Percentiles rank a stretch among this genome's conserved stretches.
These are phyloP conservation scores for Bombylius discolor DNA, from an alignment of 2,888 invertebrate genomes.

Conservation along the genomic window DNA sequence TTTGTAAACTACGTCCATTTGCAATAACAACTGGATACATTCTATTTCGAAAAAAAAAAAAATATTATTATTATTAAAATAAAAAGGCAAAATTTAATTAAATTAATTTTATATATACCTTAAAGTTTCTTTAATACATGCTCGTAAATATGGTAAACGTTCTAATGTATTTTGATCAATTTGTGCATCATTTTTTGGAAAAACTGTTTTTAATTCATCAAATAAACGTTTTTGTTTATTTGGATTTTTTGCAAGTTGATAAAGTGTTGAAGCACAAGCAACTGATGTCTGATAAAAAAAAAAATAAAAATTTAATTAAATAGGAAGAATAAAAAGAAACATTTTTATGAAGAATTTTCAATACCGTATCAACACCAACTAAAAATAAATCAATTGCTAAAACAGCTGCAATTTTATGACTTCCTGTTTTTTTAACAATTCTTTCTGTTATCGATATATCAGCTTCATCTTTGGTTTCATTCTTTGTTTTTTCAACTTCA, in stretches of 20 bases:
- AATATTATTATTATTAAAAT: no score
- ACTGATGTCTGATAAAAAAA: conserved; percentile 47
- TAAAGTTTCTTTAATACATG: conserved; percentile 65
- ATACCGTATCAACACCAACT: conserved; percentile 67
- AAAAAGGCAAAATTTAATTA: no score
- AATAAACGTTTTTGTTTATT: conserved; percentile 52
- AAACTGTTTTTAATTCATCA: conserved; percentile 44
- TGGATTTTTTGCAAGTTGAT: conserved; percentile 57
- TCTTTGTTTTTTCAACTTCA: conserved; percentile 29
- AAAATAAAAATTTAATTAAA: not conserved
- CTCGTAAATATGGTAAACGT: conserved; percentile 54
- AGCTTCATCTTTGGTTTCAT: conserved; percentile 29
- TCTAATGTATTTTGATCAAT: conserved; percentile 49
- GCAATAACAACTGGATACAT: conserved; percentile 73
- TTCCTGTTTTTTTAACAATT: conserved; percentile 43
- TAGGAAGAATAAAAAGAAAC: no score
- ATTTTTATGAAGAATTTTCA: conserved; percentile 5
- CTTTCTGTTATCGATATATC: conserved; percentile 45
- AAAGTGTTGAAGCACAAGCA: conserved; percentile 59
- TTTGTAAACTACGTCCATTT: conserved; percentile 61
- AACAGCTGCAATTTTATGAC: conserved; percentile 51
- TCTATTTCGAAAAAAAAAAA: conserved; percentile 37
- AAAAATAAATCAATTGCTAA: conserved; percentile 62
- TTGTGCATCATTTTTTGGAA: conserved; percentile 42
- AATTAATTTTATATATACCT: conserved; percentile 41